Base-by-base conservation (phyloP, 37 sponge, comb jelly and placozoan genomes). In the Chondrosia reniformis region DNA sequence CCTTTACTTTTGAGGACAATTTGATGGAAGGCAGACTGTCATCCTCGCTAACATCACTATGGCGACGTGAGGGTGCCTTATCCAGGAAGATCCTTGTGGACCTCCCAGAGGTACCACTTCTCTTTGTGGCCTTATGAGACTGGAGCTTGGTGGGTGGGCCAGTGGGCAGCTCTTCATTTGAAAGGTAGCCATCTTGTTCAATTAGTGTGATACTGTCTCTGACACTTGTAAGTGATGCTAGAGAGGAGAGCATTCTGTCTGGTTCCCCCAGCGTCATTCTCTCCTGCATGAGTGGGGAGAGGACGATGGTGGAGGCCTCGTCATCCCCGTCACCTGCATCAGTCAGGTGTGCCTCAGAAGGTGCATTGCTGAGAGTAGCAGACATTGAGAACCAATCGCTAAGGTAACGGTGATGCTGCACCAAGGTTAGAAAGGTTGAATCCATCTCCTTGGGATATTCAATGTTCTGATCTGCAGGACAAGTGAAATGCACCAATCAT, bases 371-470 rank as follows among this genome's bases (percentile, higher is more conserved):
- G 22, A 69, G 72, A 9, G 36, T 24, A 37, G 72, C 42, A 12
- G 72, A 69, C 38, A 41, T 42, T 9, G 84, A 77, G 46, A 52
- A 32, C 28, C 37, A 55, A 24, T 61, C 45, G n/a, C 28, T 30
- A 28, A 59, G 67, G 63, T 64, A 33, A 44, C 64, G 64, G n/a
- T 44, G 80, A 17, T 64, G 80, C 1, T 24, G 72, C 15, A 37
- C 10, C 4, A 69, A 24, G n/a, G n/a, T 69, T 25, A 43, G 72
- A 38, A 42, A 64, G 45, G 63, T 56, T 33, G 12, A 33, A 37
- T 57, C 77, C 1, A 3, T 24, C 58, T 56, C 77, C 31, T 28
- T n/a, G 33, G 42, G 52, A 52, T 36, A 44, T 6, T 3, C 42
- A 15, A 69, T 13, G 44, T 39, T 34, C n/a, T 69, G 31, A 0